Base-by-base conservation (phyloP, 2,113 vertebrate genomes). In the Alouatta palliata region DNA sequence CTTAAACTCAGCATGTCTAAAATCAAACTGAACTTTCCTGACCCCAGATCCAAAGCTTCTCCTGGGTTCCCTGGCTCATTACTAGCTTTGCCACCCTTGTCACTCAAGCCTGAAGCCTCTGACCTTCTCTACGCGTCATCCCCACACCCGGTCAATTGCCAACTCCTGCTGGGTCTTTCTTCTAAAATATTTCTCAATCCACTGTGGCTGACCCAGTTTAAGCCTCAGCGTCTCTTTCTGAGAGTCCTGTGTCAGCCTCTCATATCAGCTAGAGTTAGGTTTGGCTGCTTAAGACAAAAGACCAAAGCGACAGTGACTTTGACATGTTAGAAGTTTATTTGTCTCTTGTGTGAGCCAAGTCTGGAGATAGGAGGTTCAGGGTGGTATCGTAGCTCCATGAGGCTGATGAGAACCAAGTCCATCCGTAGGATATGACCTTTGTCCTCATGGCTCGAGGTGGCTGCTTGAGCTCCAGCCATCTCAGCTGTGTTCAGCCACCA, bases 31-130 rank as follows among this genome's bases (percentile, higher is more conserved):
- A 52, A 75, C 54, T 56, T 25, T 37, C 68, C 16, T 86, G 91
- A 93, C 70, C 68, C 88, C 35, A 54, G 32, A 35, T n/a, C 43
- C 0, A 2, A 82, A 30, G 43, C 32, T 27, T 80, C 68, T 91
- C 40, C 35, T 49, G 77, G 30, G 32, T 52, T 86, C 54, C 45
- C 73, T 14, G 77, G 49, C 58, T 92, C 71, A 54, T 85, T 49
- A 88, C 80, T 37, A 73, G 81, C 43, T 52, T 87, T 25, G 19
- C 35, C 3, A 37, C 87, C 90, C 90, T 71, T 91, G 87, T 89
- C 91, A 80, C 90, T 98, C 83, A 95, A 93, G 76, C 56, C 95
- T 27, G 37, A 84, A 89, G 54, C 47, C 66, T 94, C 25, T 73
- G 92, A 91, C 81, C 27, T 54, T 43, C 45, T 58, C 66, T 52